Conservation (phyloP, 2,113 vertebrate species). For the Thalassarche chlororhynchos region DNA sequence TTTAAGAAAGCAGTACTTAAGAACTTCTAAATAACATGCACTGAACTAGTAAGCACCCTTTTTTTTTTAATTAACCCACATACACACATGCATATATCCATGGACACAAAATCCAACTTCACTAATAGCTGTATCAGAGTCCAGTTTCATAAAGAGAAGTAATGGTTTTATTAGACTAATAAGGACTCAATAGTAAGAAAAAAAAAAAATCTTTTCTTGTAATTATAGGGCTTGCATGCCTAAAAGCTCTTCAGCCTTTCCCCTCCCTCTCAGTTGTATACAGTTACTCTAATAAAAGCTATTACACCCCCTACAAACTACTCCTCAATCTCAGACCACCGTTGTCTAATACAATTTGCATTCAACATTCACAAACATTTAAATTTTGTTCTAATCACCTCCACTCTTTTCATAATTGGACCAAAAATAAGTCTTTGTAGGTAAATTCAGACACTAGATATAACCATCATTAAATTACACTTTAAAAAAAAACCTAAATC, state of each 20-base stretch:
- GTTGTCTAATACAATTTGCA: neutral
- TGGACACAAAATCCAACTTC: neutral
- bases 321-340: neutral
- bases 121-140: neutral
- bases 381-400: neutral
- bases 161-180: neutral
- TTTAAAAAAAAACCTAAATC: neutral
- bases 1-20: neutral
- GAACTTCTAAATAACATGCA: neutral
- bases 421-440: slow-evolving; percentile 5
- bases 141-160: neutral
- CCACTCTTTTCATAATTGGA: neutral
- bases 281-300: neutral
- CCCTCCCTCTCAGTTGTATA: neutral
- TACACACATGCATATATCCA: neutral
- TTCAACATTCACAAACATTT: neutral
- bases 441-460: neutral
- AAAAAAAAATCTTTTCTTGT: neutral
- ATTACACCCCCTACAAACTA: neutral
- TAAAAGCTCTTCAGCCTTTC: neutral
- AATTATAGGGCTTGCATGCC: neutral
- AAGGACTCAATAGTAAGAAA: neutral
- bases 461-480: neutral
- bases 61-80: neutral
- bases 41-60: neutral